A percentile compares a stretch with the other conserved stretches of the same genome.
phyloP scores from a whole-genome alignment of 2,888 invertebrate genomes.

The Drosophila paranaensis region DNA sequence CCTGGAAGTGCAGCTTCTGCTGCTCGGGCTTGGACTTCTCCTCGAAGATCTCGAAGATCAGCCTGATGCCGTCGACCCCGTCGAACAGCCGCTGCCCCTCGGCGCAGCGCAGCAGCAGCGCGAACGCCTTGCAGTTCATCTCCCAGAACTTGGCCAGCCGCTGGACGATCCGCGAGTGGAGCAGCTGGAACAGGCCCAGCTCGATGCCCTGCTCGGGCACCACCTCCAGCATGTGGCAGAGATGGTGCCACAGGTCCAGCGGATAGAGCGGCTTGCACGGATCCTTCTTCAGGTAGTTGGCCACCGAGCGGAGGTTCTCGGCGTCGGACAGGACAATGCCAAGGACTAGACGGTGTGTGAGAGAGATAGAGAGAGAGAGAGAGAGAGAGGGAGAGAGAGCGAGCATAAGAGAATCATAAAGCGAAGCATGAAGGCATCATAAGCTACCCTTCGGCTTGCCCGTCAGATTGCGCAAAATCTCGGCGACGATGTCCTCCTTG shows the following conservation, averaged over 20 bases:
- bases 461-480: constrained; percentile 71
- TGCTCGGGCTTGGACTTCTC: neutral
- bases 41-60: constrained; percentile 69
- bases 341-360: constrained; percentile 35
- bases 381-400: too few species aligned
- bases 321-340: constrained; percentile 44
- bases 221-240: constrained; percentile 76
- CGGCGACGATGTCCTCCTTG: constrained; percentile 53
- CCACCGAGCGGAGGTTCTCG: constrained; percentile 51
- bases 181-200: constrained; percentile 78
- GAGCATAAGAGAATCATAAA: too few species aligned
- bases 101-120: constrained; percentile 76
- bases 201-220: constrained; percentile 74
- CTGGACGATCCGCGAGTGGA: constrained; percentile 64
- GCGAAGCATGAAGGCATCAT: too few species aligned
- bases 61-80: constrained; percentile 65
- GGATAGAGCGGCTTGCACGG: constrained; percentile 60
- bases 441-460: constrained; percentile 61
- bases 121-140: constrained; percentile 81
- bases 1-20: constrained; percentile 18
- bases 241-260: constrained; percentile 72
- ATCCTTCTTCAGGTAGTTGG: constrained; percentile 60
- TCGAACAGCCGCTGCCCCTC: constrained; percentile 78
- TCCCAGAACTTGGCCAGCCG: constrained; percentile 62
- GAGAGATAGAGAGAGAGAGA: too few species aligned